These are phyloP conservation scores for Mythimna ferrago DNA, from an alignment of 2,888 invertebrate genomes.

Conservation along the genomic window DNA sequence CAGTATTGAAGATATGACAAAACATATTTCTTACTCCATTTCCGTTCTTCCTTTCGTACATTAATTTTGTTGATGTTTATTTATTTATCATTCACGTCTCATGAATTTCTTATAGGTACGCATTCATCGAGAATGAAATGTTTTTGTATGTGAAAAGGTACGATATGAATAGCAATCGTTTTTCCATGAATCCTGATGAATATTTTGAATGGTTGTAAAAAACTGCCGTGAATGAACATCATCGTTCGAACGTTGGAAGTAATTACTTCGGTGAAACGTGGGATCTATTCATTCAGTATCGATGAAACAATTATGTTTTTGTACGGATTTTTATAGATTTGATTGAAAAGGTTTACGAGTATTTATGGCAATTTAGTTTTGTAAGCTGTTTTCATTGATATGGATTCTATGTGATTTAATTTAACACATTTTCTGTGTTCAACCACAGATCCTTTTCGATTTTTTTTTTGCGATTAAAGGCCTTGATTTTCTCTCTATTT, in stretches of 20 bases:
- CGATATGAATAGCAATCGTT: conserved; percentile 33
- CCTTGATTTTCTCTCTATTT: no score
- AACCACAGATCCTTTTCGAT: no score
- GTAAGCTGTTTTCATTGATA: background rate
- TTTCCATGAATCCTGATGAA: conserved; percentile 38
- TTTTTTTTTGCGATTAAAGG: no score
- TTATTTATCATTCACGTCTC: conserved; percentile 57
- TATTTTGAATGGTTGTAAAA: conserved; percentile 33
- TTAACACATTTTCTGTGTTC: no score
- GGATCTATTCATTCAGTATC: conserved; percentile 39
- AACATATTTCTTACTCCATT: conserved; percentile 39
- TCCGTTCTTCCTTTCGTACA: conserved; percentile 41
- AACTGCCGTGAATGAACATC: conserved; percentile 11
- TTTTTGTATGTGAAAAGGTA: conserved; percentile 37
- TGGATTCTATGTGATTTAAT: background rate
- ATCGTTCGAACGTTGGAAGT: conserved; percentile 14
- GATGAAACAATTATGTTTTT: conserved; percentile 37
- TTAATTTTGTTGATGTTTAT: conserved; percentile 49
- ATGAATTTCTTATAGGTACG: conserved; percentile 45
- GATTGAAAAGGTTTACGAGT: conserved; percentile 31
- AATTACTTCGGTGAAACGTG: conserved; percentile 37
- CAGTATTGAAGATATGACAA: conserved; percentile 17
- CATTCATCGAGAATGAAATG: conserved; percentile 45
- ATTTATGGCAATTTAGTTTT: background rate
- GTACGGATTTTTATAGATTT: conserved; percentile 11